These are phyloP conservation scores for Archips xylosteana DNA, from an alignment of 2,888 invertebrate genomes.

Conservation along the genomic window DNA sequence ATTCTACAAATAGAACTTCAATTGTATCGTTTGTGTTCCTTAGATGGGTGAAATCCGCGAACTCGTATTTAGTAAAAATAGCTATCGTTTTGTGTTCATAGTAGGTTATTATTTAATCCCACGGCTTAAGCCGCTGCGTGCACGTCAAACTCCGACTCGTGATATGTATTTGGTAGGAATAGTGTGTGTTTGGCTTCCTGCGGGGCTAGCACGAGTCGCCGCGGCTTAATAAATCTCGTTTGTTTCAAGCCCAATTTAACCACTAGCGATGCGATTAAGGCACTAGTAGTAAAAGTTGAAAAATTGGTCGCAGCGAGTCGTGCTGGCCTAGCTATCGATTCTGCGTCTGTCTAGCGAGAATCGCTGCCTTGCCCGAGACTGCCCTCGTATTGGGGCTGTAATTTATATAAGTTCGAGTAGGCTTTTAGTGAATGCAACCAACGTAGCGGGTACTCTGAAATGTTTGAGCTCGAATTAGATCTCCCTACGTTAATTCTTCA, in stretches of 20 bases:
- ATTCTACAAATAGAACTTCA: neutral
- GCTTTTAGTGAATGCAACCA: slow-evolving; percentile 7
- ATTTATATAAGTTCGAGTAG: slow-evolving; percentile 50
- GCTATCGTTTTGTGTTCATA: slow-evolving; percentile 35
- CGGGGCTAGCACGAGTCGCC: slow-evolving; percentile 34
- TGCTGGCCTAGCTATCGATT: slow-evolving; percentile 5
- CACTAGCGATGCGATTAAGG: too few species aligned
- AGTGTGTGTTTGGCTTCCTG: slow-evolving; percentile 66
- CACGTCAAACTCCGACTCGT: slow-evolving; percentile 12
- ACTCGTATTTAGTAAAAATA: slow-evolving; percentile 16
- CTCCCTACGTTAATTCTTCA: slow-evolving; percentile 11
- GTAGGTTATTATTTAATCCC: slow-evolving; percentile 31
- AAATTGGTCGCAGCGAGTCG: neutral
- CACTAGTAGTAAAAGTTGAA: too few species aligned
- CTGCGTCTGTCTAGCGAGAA: slow-evolving; percentile 49
- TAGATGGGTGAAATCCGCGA: slow-evolving; percentile 22
- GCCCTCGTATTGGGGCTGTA: slow-evolving; percentile 46
- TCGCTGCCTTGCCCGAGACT: slow-evolving; percentile 64
- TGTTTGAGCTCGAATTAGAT: slow-evolving; percentile 3
- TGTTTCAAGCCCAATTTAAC: too few species aligned
- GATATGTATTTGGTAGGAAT: slow-evolving; percentile 22
- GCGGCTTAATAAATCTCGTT: neutral
- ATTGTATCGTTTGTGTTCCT: neutral
- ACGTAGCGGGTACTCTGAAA: neutral
- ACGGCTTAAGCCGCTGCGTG: slow-evolving; percentile 10